These are phyloP conservation scores for Harpegnathos saltator DNA, from an alignment of 1,140 invertebrate species.

Conservation along the genomic window DNA sequence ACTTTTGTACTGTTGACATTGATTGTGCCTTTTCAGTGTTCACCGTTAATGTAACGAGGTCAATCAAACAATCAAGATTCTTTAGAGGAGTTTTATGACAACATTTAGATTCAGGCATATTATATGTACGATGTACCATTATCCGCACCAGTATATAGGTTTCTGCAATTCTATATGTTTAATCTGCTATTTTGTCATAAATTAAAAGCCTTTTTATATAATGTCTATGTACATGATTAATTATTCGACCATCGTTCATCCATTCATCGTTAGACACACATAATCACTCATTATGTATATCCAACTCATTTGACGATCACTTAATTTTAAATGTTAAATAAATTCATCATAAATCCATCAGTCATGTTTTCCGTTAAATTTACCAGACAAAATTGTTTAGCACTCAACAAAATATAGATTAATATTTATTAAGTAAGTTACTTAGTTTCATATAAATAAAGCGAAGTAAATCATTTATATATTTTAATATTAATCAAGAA, in stretches of 20 bases:
- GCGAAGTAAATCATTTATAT: no score
- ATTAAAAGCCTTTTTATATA: constrained; percentile 59
- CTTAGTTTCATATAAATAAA: no score
- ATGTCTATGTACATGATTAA: constrained; percentile 38
- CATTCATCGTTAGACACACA: no score
- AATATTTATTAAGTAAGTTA: no score
- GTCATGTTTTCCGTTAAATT: no score
- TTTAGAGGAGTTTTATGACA: constrained; percentile 56
- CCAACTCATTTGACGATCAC: not conserved
- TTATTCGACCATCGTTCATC: constrained; percentile 43
- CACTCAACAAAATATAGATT: no score
- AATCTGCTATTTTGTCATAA: constrained; percentile 45
- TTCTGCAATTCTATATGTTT: constrained; percentile 51
- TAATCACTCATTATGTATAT: no score
- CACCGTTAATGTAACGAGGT: constrained; percentile 62
- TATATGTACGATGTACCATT: constrained; percentile 13
- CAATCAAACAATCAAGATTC: constrained; percentile 57
- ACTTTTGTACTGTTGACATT: constrained; percentile 82
- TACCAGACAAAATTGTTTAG: no score
- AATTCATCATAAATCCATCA: not conserved
- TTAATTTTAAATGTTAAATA: not conserved
- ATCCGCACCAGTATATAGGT: constrained; percentile 25
- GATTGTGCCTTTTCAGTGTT: constrained; percentile 82
- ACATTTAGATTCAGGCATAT: constrained; percentile 42
- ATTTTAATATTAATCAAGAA: no score